Evolutionary conservation across 2,888 invertebrate genomes (phyloP).

Genomic region (Synanthedon tipuliformis): DNA sequence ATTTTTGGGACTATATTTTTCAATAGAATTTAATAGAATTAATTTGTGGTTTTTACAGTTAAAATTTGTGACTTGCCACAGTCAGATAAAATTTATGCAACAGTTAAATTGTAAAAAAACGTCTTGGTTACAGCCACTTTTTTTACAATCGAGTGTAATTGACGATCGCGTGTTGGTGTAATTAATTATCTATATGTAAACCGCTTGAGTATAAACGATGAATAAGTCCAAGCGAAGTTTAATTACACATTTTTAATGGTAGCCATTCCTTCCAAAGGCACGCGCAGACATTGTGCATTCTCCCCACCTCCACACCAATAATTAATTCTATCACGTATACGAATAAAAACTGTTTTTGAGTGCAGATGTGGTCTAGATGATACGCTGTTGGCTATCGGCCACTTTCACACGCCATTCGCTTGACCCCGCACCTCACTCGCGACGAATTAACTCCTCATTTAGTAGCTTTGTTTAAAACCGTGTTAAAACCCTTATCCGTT

Average conservation of each 20-base stretch:
- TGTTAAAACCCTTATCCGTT: no score
- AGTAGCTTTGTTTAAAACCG: not conserved
- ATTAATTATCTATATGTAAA: not conserved
- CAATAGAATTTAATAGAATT: no score
- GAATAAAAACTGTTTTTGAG: no score
- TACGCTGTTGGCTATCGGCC: slow-evolving; percentile 1
- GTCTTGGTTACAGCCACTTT: not conserved
- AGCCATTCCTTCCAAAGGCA: slow-evolving; percentile 1
- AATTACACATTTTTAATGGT: slow-evolving; percentile 20
- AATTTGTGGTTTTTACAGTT: no score
- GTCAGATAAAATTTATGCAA: no score
- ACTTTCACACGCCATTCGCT: slow-evolving; percentile 10
- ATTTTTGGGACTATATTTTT: no score
- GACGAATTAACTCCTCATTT: slow-evolving; percentile 8
- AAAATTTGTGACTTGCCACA: no score
- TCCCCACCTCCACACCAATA: slow-evolving; percentile 1
- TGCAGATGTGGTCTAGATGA: no score
- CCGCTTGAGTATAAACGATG: not conserved
- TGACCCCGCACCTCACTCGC: not conserved
- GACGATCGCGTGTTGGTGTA: not conserved
- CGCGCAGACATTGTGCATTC: not conserved
- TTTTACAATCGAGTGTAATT: not conserved
- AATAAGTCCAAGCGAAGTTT: slow-evolving; percentile 11
- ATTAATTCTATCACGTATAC: not conserved
- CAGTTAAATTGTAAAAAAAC: no score